Percentiles rank a stretch among this genome's conserved stretches.
phyloP scores from a whole-genome alignment of 2,888 invertebrate species.

The Aleiodes leptofemur region DNA sequence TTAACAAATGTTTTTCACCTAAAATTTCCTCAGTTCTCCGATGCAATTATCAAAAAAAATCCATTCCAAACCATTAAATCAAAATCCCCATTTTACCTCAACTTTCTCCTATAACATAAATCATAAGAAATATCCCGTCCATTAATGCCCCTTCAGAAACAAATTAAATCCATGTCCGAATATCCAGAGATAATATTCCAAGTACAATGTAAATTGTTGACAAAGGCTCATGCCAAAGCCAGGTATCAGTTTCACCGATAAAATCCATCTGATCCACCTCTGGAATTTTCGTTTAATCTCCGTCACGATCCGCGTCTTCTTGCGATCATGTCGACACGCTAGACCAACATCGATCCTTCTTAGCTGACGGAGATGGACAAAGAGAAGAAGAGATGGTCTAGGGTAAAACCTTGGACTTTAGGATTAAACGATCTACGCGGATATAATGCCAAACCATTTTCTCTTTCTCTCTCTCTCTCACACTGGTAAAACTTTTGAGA shows the following conservation, averaged over 20 bases:
- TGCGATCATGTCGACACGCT: conserved; percentile 40
- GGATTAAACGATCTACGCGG: conserved; percentile 42
- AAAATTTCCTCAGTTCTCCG: no score
- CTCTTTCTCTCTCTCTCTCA: no score
- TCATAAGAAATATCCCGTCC: no score
- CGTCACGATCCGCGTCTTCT: conserved; percentile 34
- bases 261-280: conserved; percentile 38
- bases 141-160: not conserved
- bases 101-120: no score
- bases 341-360: conserved; percentile 42
- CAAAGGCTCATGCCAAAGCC: conserved; percentile 22
- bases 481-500: conserved; percentile 37
- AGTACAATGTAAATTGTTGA: conserved; percentile 17
- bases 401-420: conserved; percentile 13
- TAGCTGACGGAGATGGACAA: conserved; percentile 1
- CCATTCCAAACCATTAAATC: no score
- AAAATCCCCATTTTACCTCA: no score
- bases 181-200: not conserved
- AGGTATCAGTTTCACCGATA: conserved; percentile 31
- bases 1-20: no score
- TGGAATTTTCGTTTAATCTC: conserved; percentile 43
- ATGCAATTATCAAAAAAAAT: no score
- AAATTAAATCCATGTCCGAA: not conserved
- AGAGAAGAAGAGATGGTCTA: conserved; percentile 15
- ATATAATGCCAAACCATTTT: conserved; percentile 29